A percentile compares a stretch with the other conserved stretches of the same genome.
Conservation (phyloP, 2,888 invertebrate genomes). For the Argyra leucocephala region DNA sequence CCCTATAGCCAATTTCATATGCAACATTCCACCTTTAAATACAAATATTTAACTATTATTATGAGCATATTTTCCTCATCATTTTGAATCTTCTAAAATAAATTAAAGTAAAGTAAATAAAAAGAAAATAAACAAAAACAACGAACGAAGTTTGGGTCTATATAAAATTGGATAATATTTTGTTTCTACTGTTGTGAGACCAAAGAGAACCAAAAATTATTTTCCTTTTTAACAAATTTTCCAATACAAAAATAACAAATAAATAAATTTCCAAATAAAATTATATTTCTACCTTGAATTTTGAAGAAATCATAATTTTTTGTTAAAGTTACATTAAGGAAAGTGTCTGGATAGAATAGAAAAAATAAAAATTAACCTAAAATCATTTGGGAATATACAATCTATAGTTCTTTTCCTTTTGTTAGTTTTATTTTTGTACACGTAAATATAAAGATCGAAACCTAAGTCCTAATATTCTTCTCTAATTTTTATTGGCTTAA, state of each 20-base stretch:
- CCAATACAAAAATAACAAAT: too few relatives aligned
- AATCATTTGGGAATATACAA: not conserved
- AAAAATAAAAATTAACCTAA: not conserved
- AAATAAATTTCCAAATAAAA: not conserved
- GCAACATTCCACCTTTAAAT: too few relatives aligned
- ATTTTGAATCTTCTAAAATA: too few relatives aligned
- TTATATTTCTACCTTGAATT: not conserved
- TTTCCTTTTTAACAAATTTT: not conserved
- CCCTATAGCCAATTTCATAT: not conserved
- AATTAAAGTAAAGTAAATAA: too few relatives aligned
- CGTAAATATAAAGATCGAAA: not conserved
- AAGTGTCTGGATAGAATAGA: slow-evolving; percentile 1
- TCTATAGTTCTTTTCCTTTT: too few relatives aligned
- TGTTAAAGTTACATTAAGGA: not conserved
- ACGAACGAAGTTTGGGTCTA: too few relatives aligned
- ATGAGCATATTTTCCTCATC: too few relatives aligned
- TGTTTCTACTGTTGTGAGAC: not conserved
- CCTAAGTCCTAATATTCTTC: not conserved
- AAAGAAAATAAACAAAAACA: too few relatives aligned
- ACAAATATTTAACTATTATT: too few relatives aligned
- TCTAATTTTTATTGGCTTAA: not conserved
- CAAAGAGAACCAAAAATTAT: not conserved
- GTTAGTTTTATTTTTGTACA: too few relatives aligned
- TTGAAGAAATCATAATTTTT: not conserved
- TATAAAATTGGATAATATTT: not conserved